Conservation (phyloP, 2,113 vertebrate species). For the Cichladusa arquata region DNA sequence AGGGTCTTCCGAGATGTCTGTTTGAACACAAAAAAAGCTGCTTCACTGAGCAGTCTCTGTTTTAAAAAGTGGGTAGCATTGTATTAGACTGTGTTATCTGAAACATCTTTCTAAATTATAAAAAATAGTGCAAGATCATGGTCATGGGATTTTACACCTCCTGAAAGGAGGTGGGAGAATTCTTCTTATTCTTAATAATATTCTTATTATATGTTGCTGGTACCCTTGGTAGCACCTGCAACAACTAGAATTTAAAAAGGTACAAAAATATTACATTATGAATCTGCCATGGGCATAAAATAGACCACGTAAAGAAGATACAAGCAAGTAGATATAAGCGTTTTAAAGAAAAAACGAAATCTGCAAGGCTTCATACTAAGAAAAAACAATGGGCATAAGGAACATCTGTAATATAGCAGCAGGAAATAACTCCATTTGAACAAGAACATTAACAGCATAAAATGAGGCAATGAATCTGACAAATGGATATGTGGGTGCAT, state of each 20-base stretch:
- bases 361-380: not conserved
- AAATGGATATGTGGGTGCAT: not conserved
- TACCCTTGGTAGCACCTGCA: not conserved
- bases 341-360: not conserved
- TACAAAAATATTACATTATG: not conserved
- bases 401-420: not conserved
- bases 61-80: not conserved
- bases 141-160: not conserved
- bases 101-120: not conserved
- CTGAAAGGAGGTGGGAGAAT: not conserved
- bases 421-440: not conserved
- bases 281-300: not conserved
- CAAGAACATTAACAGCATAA: not conserved
- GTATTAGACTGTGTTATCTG: not conserved
- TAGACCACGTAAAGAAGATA: not conserved
- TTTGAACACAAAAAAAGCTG: not conserved
- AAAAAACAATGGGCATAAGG: not conserved
- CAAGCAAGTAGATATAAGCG: not conserved
- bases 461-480: not conserved
- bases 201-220: not conserved
- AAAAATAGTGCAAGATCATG: not conserved
- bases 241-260: not conserved
- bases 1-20: accelerated
- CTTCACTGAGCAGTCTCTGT: not conserved
- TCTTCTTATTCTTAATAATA: not conserved